Evolutionary conservation across 1,140 invertebrate genomes (phyloP).

Genomic region (Saccostrea echinata): DNA sequence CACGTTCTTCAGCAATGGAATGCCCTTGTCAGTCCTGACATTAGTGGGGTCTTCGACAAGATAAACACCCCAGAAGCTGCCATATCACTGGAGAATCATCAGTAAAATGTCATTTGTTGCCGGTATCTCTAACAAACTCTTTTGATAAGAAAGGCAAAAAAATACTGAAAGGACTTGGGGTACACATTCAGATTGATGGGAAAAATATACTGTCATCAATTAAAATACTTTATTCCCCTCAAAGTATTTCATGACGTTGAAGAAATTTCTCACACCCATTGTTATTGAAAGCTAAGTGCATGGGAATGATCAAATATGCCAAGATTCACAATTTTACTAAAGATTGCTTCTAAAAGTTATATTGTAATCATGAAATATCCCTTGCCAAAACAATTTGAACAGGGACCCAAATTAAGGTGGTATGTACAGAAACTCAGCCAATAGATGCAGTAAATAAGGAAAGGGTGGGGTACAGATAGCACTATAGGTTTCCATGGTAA

Average conservation of each 20-base stretch:
- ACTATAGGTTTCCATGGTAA: conserved; percentile 19
- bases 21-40: conserved; percentile 8
- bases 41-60: conserved; percentile 27
- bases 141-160: conserved; percentile 25
- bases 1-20: neutral
- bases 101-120: conserved; percentile 34
- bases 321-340: neutral
- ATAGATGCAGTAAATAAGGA: conserved; percentile 3
- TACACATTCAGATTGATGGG: neutral
- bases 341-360: neutral
- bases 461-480: neutral
- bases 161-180: neutral
- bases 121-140: neutral
- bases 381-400: no score
- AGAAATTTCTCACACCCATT: neutral
- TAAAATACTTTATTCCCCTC: neutral
- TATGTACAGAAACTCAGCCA: neutral
- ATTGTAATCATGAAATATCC: neutral
- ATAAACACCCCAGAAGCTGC: neutral
- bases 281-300: neutral
- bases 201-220: neutral
- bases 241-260: neutral
- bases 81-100: neutral
- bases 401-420: no score
- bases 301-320: neutral